Evolutionary conservation across 2,113 vertebrate genomes (phyloP), one percentile per base, ranked within the genome.

Genomic region (Hippocampus comes): DNA sequence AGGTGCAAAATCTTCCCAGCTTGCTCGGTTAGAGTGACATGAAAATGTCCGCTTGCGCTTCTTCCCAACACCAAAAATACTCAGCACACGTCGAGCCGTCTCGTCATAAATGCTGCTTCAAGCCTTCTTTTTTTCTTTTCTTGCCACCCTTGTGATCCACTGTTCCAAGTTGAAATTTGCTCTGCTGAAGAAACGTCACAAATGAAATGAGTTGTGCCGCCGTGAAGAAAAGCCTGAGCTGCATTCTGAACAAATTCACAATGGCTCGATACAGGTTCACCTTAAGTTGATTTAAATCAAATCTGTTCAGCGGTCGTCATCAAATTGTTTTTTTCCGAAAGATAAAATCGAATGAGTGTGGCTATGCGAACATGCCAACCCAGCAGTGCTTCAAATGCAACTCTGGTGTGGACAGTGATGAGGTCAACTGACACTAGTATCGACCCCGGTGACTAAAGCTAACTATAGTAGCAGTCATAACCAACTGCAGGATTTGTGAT

Each of bases 11-110:
- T 56, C 49, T n/a, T 34, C 67, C 8, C 14, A 18, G 64, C 49
- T n/a, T 34, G 20, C 15, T 9, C 18, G 64, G 43, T 66, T 48
- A 46, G 23, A 66, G 43, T 25, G 64, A 66, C 64, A 48, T 18
- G 18, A 65, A 34, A 46, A 65, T 66, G n/a, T 82, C 74, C 42
- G 25, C 17, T 4, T 49, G n/a, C 20, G 57, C 71, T 63, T 25
- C 67, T 73, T 57, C 53, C 73, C 41, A 25, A 59, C 34, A 60
- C 21, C 57, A 17, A 51, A 70, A 75, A n/a, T 2, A 0, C 10
- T 57, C 3, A 5, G 34, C 57, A 51, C 68, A 73, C 70, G 43
- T 15, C 7, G 67, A 67, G 48, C 27, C 2, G 2, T n/a, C 20
- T 27, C 57, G 49, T 42, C 27, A 18, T 61, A 30, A 70, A 43